Conservation (phyloP, 2,888 invertebrate species). For the Argyresthia goedartella region DNA sequence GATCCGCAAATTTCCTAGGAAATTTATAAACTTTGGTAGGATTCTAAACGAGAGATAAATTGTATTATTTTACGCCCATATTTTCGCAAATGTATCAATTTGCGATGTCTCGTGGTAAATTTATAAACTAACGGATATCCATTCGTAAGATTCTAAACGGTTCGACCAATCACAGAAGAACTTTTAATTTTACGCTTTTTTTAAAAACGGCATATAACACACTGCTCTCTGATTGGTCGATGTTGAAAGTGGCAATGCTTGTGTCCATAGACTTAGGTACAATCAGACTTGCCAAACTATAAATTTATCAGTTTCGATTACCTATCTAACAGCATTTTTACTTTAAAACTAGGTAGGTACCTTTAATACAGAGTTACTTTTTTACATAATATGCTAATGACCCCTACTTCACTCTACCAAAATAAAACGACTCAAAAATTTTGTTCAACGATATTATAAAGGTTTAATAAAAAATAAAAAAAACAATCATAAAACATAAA, state of each 20-base stretch:
- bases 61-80: too few relatives aligned
- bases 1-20: too few relatives aligned
- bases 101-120: too few relatives aligned
- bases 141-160: conserved; percentile 5
- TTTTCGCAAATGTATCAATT: too few relatives aligned
- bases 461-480: conserved; percentile 2
- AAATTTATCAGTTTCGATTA: neutral
- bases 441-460: conserved; percentile 1
- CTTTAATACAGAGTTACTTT: conserved; percentile 1
- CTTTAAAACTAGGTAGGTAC: too few relatives aligned
- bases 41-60: too few relatives aligned
- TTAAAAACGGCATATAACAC: conserved; percentile 6
- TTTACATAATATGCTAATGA: neutral
- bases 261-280: conserved; percentile 4
- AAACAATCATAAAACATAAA: neutral
- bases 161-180: conserved; percentile 4
- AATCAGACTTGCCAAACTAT: conserved; percentile 2
- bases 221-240: conserved; percentile 5
- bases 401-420: conserved; percentile 3
- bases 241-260: conserved; percentile 2
- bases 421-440: conserved; percentile 4
- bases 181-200: conserved; percentile 5
- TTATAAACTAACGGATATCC: conserved; percentile 4
- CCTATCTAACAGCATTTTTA: neutral
- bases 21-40: too few relatives aligned